Base-by-base conservation (phyloP, 1,140 invertebrate species). In the Meloidogyne hapla region DNA sequence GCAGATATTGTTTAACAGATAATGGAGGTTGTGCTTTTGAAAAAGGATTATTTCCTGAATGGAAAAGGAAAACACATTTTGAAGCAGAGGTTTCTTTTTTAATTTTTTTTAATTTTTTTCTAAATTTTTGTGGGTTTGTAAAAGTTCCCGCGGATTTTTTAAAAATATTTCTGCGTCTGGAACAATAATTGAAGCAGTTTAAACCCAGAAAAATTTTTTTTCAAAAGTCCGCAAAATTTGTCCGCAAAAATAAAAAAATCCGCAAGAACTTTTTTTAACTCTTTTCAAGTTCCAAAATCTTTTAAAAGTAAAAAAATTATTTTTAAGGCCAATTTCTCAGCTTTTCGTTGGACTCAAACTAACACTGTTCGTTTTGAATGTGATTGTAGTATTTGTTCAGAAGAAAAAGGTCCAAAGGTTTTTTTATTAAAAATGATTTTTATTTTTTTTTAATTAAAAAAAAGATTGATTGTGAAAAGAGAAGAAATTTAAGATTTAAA, bases 341-440 rank as follows among this genome's bases (percentile, higher is more conserved):
- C 85, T 13, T 85, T 85, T 78, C 87, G 87, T 78, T 85, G 84
- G 84, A 84, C 84, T 9, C 85, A 85, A 67, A 83, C 77, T 21
- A 74, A 75, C 13, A 83, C 81, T 80, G 82, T 85, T 68, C 82
- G 84, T 21, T 85, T 85, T 77, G 86, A 85, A 75, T 85, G 84
- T 77, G 83, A 87, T 75, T 85, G 84, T 75, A 67, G 80, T 25
- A 62, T 85, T 13, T 85, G 84, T 63, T 72, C 81, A 38, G 84
- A 76, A n/a, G 48, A 56, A 23, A 64, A 71, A 40, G 87, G 84
- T 65, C 77, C 83, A 65, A 71, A 23, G 81, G 81, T 82, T 33
- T 45, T 26, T 67, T 38, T 48, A 18, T 65, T 66, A 5, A 8
- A 8, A 67, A n/a, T 25, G 8, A n/a, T 42, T 42, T 42, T 33